phyloP scores from a whole-genome alignment of 2,797 vertebrate genomes.

The Esox masquinongy region DNA sequence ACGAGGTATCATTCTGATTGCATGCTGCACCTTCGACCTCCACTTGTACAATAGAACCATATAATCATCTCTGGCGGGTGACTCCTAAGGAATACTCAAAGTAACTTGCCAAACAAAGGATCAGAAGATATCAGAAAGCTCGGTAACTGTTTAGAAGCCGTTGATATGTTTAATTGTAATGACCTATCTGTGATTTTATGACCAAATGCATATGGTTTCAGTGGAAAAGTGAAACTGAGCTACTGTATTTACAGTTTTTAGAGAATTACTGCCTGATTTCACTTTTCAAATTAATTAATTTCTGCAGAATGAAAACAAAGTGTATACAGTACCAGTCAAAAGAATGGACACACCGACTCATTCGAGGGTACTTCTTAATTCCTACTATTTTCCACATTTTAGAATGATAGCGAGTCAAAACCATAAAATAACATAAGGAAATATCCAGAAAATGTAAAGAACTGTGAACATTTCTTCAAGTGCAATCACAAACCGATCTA shows the following conservation, averaged over 20 bases:
- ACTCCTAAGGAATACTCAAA: not conserved
- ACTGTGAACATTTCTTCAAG: no score
- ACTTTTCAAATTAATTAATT: slow-evolving; percentile 22
- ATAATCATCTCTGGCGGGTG: slow-evolving; percentile 4
- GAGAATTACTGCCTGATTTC: not conserved
- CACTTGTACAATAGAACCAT: not conserved
- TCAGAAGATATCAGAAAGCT: not conserved
- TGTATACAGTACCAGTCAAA: not conserved
- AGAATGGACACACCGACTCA: no score
- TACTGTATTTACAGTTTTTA: not conserved
- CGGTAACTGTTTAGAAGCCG: not conserved
- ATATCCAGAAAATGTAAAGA: no score
- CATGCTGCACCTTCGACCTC: not conserved
- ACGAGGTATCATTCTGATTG: slow-evolving; percentile 4
- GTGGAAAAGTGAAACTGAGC: not conserved
- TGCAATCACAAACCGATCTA: no score
- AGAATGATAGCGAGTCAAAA: no score
- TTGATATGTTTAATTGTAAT: not conserved
- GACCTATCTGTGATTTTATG: no score
- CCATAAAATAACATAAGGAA: no score
- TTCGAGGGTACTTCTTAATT: no score
- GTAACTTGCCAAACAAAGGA: slow-evolving; percentile 11
- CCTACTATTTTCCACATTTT: no score
- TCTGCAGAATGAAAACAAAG: slow-evolving; percentile 8
- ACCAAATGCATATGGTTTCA: not conserved